Base-by-base conservation (phyloP, 2,888 invertebrate genomes). In the Apodemia duryi region DNA sequence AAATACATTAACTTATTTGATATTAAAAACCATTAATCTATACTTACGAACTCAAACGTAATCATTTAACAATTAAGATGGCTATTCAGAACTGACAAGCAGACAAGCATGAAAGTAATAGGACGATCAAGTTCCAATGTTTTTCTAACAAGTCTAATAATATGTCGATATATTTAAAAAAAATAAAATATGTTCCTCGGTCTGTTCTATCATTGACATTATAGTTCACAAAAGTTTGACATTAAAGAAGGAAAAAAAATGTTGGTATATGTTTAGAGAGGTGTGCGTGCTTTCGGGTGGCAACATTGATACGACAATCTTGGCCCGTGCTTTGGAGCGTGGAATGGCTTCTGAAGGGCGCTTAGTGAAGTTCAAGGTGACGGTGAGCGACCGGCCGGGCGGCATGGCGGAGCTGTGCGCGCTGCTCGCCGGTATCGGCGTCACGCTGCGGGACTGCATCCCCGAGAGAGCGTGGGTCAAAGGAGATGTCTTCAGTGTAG, bases 381-480 rank as follows among this genome's bases (percentile, higher is more conserved):
- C 95, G 2, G 94, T 97, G 28, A 95, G 94, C 74, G 98, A 98
- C 84, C 93, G 97, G 67, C 97, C 97, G 0, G 97, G 97, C 3
- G 97, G 97, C 13, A 96, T 98, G 75, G 95, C 97, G 1, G 97
- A 98, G 72, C 85, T 98, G 21, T 96, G 97, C 73, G 89, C 92
- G 69, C 77, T 96, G 64, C 88, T 98, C 52, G 94, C 95, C 1
- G 89, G 92, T n/a, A 88, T 96, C 51, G 97, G 97, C 0, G 97
- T 97, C 5, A 95, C 95, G 38, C 95, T 99, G 73, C 97, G 98
- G 79, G 98, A 98, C 82, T 97, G 98, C 68, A 95, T 97, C 81
- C 98, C 98, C 73, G 98, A 99, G 81, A 93, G 98, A 65, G 98
- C 98, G 2, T 99, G 98, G 98, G 94, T 98, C 32, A 95, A 95